A percentile compares a stretch with the other conserved stretches of the same genome.
These are phyloP conservation scores for Paraescarpia echinospica DNA, from an alignment of 1,140 invertebrate species.

Conservation along the genomic window DNA sequence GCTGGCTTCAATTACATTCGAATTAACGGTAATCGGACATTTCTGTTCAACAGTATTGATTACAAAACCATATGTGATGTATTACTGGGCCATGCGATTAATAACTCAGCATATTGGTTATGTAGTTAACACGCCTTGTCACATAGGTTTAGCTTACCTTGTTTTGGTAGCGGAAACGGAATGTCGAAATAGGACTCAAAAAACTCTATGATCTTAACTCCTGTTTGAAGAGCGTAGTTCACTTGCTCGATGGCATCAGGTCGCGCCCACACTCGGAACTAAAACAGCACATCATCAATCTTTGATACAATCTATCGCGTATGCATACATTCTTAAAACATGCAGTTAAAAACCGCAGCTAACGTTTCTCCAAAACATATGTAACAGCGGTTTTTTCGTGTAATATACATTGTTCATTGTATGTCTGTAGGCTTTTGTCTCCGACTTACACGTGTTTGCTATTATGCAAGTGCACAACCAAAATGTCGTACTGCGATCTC, in stretches of 20 bases:
- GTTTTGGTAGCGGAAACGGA: conserved; percentile 40
- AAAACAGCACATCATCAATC: not conserved
- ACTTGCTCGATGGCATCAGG: conserved; percentile 44
- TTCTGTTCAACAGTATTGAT: not conserved
- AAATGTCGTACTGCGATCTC: no score
- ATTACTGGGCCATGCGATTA: not conserved
- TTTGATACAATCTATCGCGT: not conserved
- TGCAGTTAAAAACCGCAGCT: not conserved
- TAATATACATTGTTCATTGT: no score
- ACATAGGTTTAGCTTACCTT: conserved; percentile 12
- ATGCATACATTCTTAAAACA: not conserved
- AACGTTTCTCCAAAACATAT: not conserved
- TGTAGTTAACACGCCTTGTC: not conserved
- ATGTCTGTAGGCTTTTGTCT: no score
- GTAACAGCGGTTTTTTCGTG: no score
- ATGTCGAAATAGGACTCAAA: conserved; percentile 58
- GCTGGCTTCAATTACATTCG: not conserved
- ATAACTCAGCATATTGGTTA: no score
- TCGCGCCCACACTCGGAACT: conserved; percentile 48
- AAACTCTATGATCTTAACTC: conserved; percentile 48
- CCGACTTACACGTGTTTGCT: no score
- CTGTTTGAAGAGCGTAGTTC: conserved; percentile 45
- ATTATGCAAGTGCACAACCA: no score
- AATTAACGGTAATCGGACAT: not conserved
- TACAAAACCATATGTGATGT: not conserved